phyloP scores from a whole-genome alignment of 2,797 vertebrate species.

The Sebastes minor region DNA sequence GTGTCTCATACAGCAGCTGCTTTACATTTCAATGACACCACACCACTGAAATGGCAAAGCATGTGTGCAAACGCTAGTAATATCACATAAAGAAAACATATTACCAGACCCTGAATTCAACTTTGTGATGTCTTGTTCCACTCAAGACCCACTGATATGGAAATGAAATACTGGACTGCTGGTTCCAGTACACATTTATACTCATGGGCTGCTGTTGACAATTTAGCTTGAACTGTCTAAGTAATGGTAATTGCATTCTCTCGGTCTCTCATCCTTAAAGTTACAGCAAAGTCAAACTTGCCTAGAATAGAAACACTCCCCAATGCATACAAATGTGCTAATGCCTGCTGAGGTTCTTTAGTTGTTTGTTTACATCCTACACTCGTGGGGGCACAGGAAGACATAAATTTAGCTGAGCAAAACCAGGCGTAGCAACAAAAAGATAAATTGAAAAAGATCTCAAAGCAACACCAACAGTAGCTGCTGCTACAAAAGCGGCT shows the following conservation, averaged over 20 bases:
- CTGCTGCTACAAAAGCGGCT: neutral
- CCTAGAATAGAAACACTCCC: slow-evolving; percentile 23
- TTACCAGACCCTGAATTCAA: neutral
- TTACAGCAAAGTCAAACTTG: slow-evolving; percentile 22
- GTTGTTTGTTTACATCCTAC: slow-evolving; percentile 38
- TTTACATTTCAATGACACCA: slow-evolving; percentile 18
- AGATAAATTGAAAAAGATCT: neutral
- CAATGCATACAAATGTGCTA: slow-evolving; percentile 43
- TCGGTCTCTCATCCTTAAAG: slow-evolving; percentile 1
- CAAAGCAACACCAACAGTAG: neutral
- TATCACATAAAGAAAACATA: neutral
- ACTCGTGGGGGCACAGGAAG: slow-evolving; percentile 1
- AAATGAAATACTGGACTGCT: neutral
- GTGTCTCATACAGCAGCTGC: neutral
- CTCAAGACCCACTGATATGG: neutral
- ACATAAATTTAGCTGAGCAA: neutral
- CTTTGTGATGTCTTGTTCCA: neutral
- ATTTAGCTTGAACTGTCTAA: slow-evolving; percentile 4
- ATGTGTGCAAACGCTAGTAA: slow-evolving; percentile 10
- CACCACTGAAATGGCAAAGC: neutral
- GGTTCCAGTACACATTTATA: neutral
- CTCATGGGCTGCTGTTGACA: neutral
- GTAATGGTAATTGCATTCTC: slow-evolving; percentile 17
- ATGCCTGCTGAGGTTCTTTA: slow-evolving; percentile 16
- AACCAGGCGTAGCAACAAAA: neutral